These are phyloP conservation scores for Incurvaria masculella DNA, from an alignment of 2,888 invertebrate genomes.

Conservation along the genomic window DNA sequence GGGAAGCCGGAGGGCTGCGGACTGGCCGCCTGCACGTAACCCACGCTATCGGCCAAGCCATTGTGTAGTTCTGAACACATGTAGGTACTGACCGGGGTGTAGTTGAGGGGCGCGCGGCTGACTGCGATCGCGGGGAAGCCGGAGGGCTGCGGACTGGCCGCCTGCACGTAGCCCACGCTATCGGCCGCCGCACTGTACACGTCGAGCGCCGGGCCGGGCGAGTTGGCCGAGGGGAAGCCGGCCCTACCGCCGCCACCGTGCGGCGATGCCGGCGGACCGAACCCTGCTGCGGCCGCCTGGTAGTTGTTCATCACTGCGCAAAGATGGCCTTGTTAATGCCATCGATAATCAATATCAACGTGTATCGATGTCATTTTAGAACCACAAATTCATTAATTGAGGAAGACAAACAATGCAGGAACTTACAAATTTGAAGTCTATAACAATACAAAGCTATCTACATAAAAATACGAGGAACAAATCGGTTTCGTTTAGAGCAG, in stretches of 20 bases:
- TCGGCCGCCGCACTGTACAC: constrained; percentile 90
- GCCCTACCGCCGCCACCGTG: constrained; percentile 71
- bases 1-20: constrained; percentile 96
- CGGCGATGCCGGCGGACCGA: constrained; percentile 80
- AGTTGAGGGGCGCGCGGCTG: constrained; percentile 90
- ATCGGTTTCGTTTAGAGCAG: too few species aligned
- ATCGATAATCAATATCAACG: too few species aligned
- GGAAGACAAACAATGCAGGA: too few species aligned
- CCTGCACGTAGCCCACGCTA: constrained; percentile 93
- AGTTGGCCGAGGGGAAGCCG: constrained; percentile 88
- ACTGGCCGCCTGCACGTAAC: constrained; percentile 96
- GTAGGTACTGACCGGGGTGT: constrained; percentile 91
- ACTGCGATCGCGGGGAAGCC: constrained; percentile 93
- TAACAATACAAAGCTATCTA: too few species aligned
- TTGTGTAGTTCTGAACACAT: too few species aligned
- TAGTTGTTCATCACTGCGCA: constrained; percentile 95
- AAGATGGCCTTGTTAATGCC: too few species aligned
- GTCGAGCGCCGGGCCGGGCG: constrained; percentile 88
- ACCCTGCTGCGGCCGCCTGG: constrained; percentile 79
- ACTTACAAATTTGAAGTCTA: too few species aligned
- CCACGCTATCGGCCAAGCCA: constrained; percentile 82
- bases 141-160: constrained; percentile 95
- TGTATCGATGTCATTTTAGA: too few species aligned
- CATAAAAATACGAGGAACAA: too few species aligned
- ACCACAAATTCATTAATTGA: too few species aligned